Evolutionary conservation across 2,113 vertebrate genomes (phyloP), one percentile per base, ranked within the genome.

Genomic region (Picathartes gymnocephalus): DNA sequence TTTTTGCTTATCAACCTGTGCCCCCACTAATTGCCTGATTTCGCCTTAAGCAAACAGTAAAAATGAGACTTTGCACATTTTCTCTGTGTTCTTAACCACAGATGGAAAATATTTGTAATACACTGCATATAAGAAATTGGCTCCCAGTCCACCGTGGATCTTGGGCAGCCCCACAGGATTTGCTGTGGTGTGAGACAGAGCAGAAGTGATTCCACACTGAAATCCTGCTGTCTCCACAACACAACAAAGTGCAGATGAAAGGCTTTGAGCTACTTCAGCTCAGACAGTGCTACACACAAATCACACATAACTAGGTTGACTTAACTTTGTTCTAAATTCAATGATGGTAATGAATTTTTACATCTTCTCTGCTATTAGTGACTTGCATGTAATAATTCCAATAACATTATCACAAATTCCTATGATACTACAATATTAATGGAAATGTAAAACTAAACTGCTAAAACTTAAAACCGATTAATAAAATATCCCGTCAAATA

Each of bases 281-380:
- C 10, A 28, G 17, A 24, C 9, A 60, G 72, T 27, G 51, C 72
- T 33, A 44, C 1, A 2, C 71, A 71, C 88, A 93, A 88, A 71
- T 93, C 92, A 88, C 82, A 62, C 56, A 7, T n/a, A 95, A 92
- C 90, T 57, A n/a, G 87, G 54, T 23, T 91, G 92, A 60, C 90
- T 95, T 96, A 57, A 80, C 87, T 95, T 83, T 0, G 4, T 85
- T 83, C 92, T 81, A 51, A 94, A 96, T 86, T 82, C 87, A 88
- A 45, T n/a, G 79, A 77, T 3, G 47, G 68, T 28, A 94, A 93
- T 93, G 95, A 96, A 93, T 94, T 97, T 95, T 97, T 96, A 97
- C 74, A 83, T 92, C 87, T 73, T 31, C 57, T 51, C 87, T 86
- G 71, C 94, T 71, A 81, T 93, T 95, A 97, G 64, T 71, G 90